Percentiles rank a stretch among this genome's conserved stretches.
These are phyloP conservation scores for Chromis chromis DNA, from an alignment of 2,797 vertebrate species.

Conservation along the genomic window DNA sequence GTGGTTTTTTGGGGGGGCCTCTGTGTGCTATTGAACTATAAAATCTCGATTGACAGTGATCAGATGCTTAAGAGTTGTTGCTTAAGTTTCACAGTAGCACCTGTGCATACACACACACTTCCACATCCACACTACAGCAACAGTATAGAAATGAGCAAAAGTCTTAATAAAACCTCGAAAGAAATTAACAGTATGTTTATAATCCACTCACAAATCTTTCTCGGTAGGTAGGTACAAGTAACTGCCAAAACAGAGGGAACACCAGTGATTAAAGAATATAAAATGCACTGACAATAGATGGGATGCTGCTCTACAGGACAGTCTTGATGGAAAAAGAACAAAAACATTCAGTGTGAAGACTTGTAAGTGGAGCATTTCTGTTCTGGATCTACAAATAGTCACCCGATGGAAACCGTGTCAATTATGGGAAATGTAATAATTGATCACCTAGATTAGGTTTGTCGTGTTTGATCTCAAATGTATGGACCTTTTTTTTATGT, in stretches of 20 bases:
- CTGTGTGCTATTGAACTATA: conserved; percentile 64
- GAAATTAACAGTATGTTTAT: conserved; percentile 28
- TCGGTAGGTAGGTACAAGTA: conserved; percentile 43
- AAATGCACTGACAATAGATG: not conserved
- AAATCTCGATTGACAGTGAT: conserved; percentile 64
- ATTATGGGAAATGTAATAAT: too few relatives aligned
- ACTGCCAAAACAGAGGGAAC: conserved; percentile 61
- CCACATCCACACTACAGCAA: conserved; percentile 67
- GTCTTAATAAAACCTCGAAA: conserved; percentile 39
- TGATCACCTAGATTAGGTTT: too few relatives aligned
- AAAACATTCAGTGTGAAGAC: not conserved
- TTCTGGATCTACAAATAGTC: not conserved
- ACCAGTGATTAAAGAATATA: conserved; percentile 19
- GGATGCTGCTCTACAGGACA: conserved; percentile 3
- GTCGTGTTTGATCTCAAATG: conserved; percentile 14
- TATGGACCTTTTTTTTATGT: not conserved
- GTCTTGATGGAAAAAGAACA: not conserved
- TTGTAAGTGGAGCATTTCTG: not conserved
- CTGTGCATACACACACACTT: conserved; percentile 42
- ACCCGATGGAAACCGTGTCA: conserved; percentile 2
- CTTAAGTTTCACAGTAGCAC: conserved; percentile 75
- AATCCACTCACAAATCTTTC: conserved; percentile 26
- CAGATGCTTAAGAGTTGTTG: conserved; percentile 58
- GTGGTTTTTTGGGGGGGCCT: conserved; percentile 33
- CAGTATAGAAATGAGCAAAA: conserved; percentile 65